Evolutionary conservation across 2,888 invertebrate genomes (phyloP).

Genomic region (Drosophila pseudotalamancana): DNA sequence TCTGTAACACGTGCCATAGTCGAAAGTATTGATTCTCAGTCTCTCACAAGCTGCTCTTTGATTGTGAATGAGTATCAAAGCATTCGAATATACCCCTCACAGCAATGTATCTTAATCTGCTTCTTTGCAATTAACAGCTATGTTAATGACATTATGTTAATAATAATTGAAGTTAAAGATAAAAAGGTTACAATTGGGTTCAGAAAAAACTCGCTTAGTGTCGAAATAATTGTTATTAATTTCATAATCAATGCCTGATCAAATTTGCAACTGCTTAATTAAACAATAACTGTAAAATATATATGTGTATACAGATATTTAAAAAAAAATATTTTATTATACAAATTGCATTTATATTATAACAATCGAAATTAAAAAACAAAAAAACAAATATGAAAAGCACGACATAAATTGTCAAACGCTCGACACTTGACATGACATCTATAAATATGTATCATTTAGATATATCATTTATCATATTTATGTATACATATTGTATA

Average conservation of each 20-base stretch:
- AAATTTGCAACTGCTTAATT: neutral
- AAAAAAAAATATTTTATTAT: neutral
- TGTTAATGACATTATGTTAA: too few relatives aligned
- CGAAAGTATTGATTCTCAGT: too few relatives aligned
- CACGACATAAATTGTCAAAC: constrained; percentile 6
- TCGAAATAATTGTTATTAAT: constrained; percentile 14
- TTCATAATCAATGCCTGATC: neutral
- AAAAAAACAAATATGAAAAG: too few relatives aligned
- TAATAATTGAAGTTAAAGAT: neutral
- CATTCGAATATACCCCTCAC: too few relatives aligned
- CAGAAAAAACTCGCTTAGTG: neutral
- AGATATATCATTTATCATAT: neutral
- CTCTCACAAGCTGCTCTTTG: too few relatives aligned
- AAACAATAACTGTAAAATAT: neutral
- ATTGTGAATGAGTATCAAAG: too few relatives aligned
- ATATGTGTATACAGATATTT: too few relatives aligned
- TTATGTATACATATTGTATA: neutral
- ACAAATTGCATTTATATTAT: constrained; percentile 7
- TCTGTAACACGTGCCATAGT: too few relatives aligned
- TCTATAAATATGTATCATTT: too few relatives aligned
- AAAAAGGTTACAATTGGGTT: neutral
- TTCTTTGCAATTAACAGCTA: too few relatives aligned
- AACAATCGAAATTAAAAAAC: constrained; percentile 17
- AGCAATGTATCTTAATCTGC: too few relatives aligned
- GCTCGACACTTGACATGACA: constrained; percentile 2